These are phyloP conservation scores for Calliphora vicina DNA, from an alignment of 1,140 invertebrate species.

Conservation along the genomic window DNA sequence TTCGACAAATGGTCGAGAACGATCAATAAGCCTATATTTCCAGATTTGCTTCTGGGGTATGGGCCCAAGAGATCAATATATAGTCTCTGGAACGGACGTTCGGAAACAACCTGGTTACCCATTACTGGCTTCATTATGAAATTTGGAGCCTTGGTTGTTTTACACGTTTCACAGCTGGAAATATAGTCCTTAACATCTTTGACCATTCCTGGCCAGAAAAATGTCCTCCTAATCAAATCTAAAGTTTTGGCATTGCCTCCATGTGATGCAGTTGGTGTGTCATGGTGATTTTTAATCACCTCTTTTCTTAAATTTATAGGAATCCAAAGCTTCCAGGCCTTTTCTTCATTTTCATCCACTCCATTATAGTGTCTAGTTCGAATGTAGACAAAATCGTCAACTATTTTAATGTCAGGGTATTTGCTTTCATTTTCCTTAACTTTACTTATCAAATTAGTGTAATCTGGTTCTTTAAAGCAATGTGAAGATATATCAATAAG, in stretches of 20 bases:
- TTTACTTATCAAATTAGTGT: background rate
- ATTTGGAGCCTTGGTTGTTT: constrained; percentile 20
- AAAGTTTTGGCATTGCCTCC: constrained; percentile 19
- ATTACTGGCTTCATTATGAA: background rate
- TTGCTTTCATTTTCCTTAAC: background rate
- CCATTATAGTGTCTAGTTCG: constrained; percentile 3
- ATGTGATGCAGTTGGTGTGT: background rate
- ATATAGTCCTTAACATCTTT: constrained; percentile 5
- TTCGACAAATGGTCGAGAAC: constrained; percentile 34
- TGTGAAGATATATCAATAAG: constrained; percentile 18
- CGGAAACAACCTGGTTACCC: background rate
- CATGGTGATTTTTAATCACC: constrained; percentile 11
- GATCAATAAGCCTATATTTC: constrained; percentile 30
- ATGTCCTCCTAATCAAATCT: background rate
- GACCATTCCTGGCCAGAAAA: constrained; percentile 28
- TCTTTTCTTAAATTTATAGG: constrained; percentile 12
- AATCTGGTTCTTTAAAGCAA: background rate
- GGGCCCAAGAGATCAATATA: constrained; percentile 33
- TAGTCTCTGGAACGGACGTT: constrained; percentile 24
- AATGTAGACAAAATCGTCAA: constrained; percentile 26
- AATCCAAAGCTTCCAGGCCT: constrained; percentile 37
- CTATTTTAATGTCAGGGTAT: constrained; percentile 28
- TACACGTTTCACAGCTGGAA: background rate
- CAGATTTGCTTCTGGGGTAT: constrained; percentile 25
- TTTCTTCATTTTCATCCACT: background rate